Base-by-base conservation (phyloP, 1,140 invertebrate species). In the Nymphalis io region DNA sequence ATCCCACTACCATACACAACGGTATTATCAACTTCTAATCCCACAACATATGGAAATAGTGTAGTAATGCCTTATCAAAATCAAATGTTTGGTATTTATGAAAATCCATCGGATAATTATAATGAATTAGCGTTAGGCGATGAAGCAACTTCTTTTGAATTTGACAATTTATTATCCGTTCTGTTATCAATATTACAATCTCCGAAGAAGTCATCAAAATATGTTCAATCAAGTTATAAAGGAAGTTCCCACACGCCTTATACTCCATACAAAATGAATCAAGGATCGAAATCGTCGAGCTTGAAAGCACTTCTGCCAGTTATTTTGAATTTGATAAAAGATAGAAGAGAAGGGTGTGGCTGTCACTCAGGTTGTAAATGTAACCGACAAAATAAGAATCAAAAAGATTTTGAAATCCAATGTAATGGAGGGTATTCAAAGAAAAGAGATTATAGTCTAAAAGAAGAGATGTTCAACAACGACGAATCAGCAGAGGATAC, bases 251-350 rank as follows among this genome's bases (percentile, higher is more conserved):
- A 67, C 13, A 3, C 27, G 51, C 46, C 65, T 18, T 60, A 53
- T 62, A 5, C 12, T 5, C 10, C 63, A 33, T 70, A 67, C 16
- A 60, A 44, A 15, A 13, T 16, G 20, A 40, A 72, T 23, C 16
- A 72, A 42, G 42, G 60, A n/a, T 73, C 76, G 3, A 78, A 82
- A 65, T 76, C 81, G 20, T 79, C 79, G 11, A 81, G 53, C 61
- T 61, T 84, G 20, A 85, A 83, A 76, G 53, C 80, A 16, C 66
- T 88, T 21, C 65, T 88, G 12, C 86, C 86, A 16, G 64, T 87
- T 39, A 73, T 88, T 69, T 65, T 88, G 13, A 79, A 88, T 72
- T 65, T 88, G 42, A 40, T 88, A 16, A 80, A 81, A 60, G 84
- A 88, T 58, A 81, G 70, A 68, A 79, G 76, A 44, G 57, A 69